Conservation (phyloP, 2,113 vertebrate species). For the Corythoichthys intestinalis region DNA sequence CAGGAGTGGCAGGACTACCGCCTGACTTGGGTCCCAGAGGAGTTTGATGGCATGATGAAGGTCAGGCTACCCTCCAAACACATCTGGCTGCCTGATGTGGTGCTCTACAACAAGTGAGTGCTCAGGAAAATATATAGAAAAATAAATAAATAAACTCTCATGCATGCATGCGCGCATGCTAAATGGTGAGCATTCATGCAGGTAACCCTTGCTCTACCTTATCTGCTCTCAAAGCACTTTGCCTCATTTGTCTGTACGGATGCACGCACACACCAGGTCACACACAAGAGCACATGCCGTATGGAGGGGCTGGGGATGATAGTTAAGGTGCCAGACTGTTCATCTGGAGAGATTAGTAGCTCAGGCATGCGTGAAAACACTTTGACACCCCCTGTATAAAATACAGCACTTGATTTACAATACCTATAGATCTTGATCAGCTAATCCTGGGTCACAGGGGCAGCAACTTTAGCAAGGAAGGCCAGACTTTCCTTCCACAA, state of each 20-base stretch:
- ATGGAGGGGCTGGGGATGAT: neutral
- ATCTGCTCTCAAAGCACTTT: constrained; percentile 6
- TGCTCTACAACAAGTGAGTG: constrained; percentile 98
- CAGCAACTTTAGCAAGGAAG: too few species aligned
- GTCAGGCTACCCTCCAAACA: constrained; percentile 94
- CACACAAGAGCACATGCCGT: neutral
- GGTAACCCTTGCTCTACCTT: constrained; percentile 1
- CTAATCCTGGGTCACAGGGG: too few species aligned
- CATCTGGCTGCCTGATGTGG: constrained; percentile 97
- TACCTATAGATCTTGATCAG: too few species aligned
- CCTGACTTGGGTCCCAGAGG: constrained; percentile 89
- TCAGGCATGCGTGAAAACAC: neutral
- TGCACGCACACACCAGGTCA: neutral
- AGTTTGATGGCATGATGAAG: constrained; percentile 96
- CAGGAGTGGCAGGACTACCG: constrained; percentile 98
- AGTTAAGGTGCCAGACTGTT: neutral
- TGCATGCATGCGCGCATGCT: neutral
- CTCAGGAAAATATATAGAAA: neutral
- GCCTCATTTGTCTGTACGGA: neutral
- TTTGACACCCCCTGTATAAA: neutral
- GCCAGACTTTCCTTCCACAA: too few species aligned
- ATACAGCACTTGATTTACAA: neutral
- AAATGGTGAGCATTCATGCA: constrained; percentile 1
- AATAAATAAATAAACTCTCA: constrained; percentile 1
- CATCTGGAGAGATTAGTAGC: constrained; percentile 8